Percentiles rank a stretch among this genome's conserved stretches.
phyloP scores from a whole-genome alignment of 2,113 vertebrate species.

The Balaenoptera acutorostrata region DNA sequence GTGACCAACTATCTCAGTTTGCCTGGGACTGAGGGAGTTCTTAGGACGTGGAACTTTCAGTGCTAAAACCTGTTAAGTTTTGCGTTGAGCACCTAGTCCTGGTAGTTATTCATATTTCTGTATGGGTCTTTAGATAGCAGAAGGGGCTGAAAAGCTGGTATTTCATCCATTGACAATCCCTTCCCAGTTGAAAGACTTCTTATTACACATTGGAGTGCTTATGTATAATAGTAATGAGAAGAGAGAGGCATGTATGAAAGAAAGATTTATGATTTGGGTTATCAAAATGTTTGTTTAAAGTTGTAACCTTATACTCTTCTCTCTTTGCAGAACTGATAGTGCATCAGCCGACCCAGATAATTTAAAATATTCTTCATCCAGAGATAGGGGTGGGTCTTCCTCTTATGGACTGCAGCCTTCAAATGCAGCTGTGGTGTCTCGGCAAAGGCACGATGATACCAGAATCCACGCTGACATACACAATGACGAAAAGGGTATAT shows the following conservation, averaged over 20 bases:
- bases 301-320: slow-evolving; percentile 51
- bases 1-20: not conserved
- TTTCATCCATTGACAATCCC: not conserved
- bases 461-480: slow-evolving; percentile 85
- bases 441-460: slow-evolving; percentile 92
- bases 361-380: slow-evolving; percentile 91
- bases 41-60: not conserved
- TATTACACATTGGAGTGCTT: not conserved
- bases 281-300: slow-evolving; percentile 26
- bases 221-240: not conserved
- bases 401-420: slow-evolving; percentile 90
- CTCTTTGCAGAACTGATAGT: slow-evolving; percentile 91
- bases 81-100: not conserved
- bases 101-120: not conserved
- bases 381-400: slow-evolving; percentile 89
- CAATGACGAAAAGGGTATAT: slow-evolving; percentile 88
- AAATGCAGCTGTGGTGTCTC: slow-evolving; percentile 89
- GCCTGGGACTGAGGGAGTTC: not conserved
- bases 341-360: slow-evolving; percentile 93
- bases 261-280: not conserved
- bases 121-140: not conserved
- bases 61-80: not conserved
- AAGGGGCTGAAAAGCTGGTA: not conserved
- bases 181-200: not conserved
- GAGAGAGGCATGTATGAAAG: not conserved